Evolutionary conservation across 1,140 invertebrate species (phyloP).

Genomic region (Bactericera cockerelli): DNA sequence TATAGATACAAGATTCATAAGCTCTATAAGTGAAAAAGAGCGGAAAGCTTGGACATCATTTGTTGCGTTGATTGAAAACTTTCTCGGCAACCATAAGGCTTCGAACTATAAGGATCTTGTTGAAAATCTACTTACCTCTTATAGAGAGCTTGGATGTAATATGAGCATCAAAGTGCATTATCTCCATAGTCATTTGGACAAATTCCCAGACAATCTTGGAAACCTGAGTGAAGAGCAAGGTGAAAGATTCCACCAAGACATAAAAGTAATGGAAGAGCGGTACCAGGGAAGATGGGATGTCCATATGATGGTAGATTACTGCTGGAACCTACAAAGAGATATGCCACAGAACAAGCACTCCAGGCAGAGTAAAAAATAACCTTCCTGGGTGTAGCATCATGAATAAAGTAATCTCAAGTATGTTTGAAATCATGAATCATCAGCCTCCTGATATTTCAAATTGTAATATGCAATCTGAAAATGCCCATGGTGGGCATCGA

Average conservation of each 20-base stretch:
- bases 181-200: constrained; percentile 25
- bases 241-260: constrained; percentile 25
- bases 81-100: constrained; percentile 22
- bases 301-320: constrained; percentile 24
- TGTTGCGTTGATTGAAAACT: constrained; percentile 18
- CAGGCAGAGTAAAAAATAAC: too few relatives aligned
- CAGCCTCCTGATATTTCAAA: too few relatives aligned
- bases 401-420: too few relatives aligned
- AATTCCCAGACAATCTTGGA: constrained; percentile 24
- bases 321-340: constrained; percentile 23
- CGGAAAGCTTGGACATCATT: constrained; percentile 18
- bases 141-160: constrained; percentile 26
- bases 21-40: constrained; percentile 16
- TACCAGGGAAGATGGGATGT: constrained; percentile 24
- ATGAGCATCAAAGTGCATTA: constrained; percentile 30
- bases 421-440: too few relatives aligned
- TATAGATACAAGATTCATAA: constrained; percentile 17
- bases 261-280: constrained; percentile 22
- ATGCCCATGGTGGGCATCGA: too few relatives aligned
- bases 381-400: too few relatives aligned
- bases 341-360: not conserved
- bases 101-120: constrained; percentile 23
- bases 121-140: constrained; percentile 21
- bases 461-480: too few relatives aligned
- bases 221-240: constrained; percentile 24